Conservation (phyloP, 2,113 vertebrate genomes). For the Corythoichthys intestinalis region DNA sequence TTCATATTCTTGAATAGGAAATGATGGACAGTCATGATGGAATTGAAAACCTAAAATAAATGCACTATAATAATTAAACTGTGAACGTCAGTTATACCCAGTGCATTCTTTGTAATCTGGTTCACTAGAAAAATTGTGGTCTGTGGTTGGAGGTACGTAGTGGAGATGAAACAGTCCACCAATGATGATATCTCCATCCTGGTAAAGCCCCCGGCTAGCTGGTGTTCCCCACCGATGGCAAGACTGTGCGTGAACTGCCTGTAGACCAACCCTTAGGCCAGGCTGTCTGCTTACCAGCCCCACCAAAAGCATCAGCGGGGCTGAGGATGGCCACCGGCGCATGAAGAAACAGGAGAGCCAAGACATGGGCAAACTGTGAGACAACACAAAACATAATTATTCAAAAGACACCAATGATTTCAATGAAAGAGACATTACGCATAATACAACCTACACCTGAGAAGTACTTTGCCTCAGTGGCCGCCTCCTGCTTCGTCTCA, state of each 20-base stretch:
- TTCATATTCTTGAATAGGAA: too few species aligned
- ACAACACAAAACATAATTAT: background rate
- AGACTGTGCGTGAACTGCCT: constrained; percentile 20
- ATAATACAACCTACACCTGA: background rate
- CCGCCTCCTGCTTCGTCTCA: background rate
- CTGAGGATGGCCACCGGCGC: constrained; percentile 20
- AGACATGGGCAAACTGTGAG: constrained; percentile 36
- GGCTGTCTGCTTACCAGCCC: constrained; percentile 35
- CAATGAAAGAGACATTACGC: background rate
- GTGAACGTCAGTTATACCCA: constrained; percentile 45
- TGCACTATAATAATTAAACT: background rate
- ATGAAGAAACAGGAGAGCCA: constrained; percentile 25
- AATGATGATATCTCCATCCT: constrained; percentile 68
- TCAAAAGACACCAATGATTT: background rate
- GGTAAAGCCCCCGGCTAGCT: constrained; percentile 48
- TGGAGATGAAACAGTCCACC: constrained; percentile 66
- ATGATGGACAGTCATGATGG: background rate
- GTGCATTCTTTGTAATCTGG: constrained; percentile 50
- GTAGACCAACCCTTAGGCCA: constrained; percentile 25
- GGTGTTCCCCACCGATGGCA: constrained; percentile 50
- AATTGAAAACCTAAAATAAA: background rate
- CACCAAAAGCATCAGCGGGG: constrained; percentile 31
- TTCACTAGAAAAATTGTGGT: constrained; percentile 41
- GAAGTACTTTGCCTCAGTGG: background rate
- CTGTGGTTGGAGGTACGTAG: constrained; percentile 31